phyloP scores from a whole-genome alignment of 2,797 vertebrate species.

The Nyctibius grandis region DNA sequence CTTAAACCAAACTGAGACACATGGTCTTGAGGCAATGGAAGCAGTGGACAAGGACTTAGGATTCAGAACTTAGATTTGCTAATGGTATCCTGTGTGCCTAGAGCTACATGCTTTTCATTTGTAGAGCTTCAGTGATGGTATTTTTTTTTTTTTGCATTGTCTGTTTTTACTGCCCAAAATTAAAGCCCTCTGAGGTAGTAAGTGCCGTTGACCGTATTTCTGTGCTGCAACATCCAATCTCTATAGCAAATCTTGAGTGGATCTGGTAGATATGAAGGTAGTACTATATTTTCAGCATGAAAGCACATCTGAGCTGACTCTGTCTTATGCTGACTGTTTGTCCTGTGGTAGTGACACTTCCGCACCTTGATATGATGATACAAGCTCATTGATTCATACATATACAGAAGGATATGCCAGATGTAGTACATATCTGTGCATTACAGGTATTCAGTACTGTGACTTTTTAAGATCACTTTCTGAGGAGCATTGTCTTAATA shows the following conservation, averaged over 20 bases:
- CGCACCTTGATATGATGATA: background rate
- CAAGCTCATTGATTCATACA: background rate
- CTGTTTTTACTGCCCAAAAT: background rate
- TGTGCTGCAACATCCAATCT: background rate
- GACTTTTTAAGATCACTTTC: background rate
- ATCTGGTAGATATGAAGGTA: background rate
- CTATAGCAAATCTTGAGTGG: background rate
- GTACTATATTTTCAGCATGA: background rate
- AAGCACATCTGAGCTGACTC: background rate
- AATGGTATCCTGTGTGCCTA: background rate
- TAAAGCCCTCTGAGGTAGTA: background rate
- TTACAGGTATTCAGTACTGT: background rate
- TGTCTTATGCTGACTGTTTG: background rate
- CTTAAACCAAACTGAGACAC: background rate
- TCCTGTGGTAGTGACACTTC: background rate
- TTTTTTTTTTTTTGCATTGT: background rate
- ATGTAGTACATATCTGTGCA: background rate
- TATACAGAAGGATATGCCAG: background rate
- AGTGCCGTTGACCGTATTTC: background rate
- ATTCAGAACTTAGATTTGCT: background rate
- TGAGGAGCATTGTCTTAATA: background rate
- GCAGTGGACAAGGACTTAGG: background rate
- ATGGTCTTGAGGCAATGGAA: background rate
- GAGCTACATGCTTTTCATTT: background rate
- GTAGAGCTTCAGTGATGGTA: background rate